Evolutionary conservation across 2,113 vertebrate species (phyloP).

Genomic region (Maccullochella peelii): DNA sequence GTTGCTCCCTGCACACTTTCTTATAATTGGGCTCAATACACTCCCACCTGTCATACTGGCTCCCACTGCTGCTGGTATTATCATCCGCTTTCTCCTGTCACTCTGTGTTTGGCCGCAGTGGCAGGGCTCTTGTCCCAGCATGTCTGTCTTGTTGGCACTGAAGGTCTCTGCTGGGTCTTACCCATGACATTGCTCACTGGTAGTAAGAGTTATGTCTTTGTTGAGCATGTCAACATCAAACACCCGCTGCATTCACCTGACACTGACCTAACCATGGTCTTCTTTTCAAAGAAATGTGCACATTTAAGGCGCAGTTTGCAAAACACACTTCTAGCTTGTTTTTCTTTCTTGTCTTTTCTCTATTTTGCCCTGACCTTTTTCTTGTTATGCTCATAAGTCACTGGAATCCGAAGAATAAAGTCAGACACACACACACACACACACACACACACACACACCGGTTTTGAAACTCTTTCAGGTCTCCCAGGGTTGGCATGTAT

Average conservation of each 20-base stretch:
- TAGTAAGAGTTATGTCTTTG: constrained; percentile 51
- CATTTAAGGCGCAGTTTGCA: neutral
- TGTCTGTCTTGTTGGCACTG: constrained; percentile 36
- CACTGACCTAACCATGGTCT: constrained; percentile 2
- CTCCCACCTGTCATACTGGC: constrained; percentile 58
- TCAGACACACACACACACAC: neutral
- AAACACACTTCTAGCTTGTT: neutral
- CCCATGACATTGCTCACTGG: constrained; percentile 32
- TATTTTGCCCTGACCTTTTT: neutral
- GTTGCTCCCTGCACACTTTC: constrained; percentile 51
- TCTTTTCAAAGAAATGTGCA: constrained; percentile 31
- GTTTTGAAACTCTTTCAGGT: neutral
- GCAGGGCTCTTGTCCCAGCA: constrained; percentile 36
- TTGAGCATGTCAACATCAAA: constrained; percentile 59
- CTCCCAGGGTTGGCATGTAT: neutral
- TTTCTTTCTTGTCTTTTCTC: neutral
- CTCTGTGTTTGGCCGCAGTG: constrained; percentile 42
- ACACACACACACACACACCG: neutral
- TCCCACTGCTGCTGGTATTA: constrained; percentile 41
- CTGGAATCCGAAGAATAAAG: neutral
- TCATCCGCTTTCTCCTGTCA: constrained; percentile 52
- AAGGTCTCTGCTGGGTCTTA: constrained; percentile 43
- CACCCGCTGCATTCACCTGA: constrained; percentile 32
- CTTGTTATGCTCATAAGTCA: neutral
- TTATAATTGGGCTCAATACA: constrained; percentile 59